Evolutionary conservation across 1,140 invertebrate genomes (phyloP).

Genomic region (Elysia chlorotica): DNA sequence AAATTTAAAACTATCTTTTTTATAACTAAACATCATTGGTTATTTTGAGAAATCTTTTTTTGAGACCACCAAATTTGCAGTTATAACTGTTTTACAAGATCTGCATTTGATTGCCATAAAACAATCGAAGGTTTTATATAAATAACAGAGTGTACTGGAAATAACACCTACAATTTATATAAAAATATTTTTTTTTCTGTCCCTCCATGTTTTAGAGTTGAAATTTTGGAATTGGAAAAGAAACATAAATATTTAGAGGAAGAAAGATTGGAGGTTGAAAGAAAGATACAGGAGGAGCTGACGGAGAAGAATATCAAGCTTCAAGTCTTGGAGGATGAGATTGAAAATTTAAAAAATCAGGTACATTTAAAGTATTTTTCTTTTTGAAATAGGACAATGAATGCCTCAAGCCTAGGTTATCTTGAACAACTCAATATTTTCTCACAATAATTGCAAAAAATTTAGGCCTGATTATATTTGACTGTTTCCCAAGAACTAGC

Average conservation of each 20-base stretch:
- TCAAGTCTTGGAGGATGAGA: constrained; percentile 34
- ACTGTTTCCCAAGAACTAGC: too few species aligned
- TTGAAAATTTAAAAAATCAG: constrained; percentile 37
- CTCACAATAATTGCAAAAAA: too few species aligned
- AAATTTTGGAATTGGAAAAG: constrained; percentile 53
- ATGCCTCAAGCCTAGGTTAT: too few species aligned
- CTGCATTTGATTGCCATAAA: background rate
- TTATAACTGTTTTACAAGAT: background rate
- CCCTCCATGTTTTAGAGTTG: constrained; percentile 27
- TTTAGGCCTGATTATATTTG: too few species aligned
- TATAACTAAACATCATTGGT: too few species aligned
- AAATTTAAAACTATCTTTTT: too few species aligned
- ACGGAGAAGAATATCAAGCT: constrained; percentile 38
- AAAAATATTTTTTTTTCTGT: background rate
- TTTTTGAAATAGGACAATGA: too few species aligned
- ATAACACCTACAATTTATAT: background rate
- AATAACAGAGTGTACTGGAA: background rate
- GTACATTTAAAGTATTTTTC: too few species aligned
- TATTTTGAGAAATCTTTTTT: background rate
- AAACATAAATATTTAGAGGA: constrained; percentile 40
- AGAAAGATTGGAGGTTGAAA: constrained; percentile 38
- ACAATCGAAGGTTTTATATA: too few species aligned
- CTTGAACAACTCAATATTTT: too few species aligned
- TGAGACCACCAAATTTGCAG: background rate
- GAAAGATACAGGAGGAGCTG: constrained; percentile 39